Evolutionary conservation across 2,888 invertebrate genomes (phyloP).

Genomic region (Philereme vetulata): DNA sequence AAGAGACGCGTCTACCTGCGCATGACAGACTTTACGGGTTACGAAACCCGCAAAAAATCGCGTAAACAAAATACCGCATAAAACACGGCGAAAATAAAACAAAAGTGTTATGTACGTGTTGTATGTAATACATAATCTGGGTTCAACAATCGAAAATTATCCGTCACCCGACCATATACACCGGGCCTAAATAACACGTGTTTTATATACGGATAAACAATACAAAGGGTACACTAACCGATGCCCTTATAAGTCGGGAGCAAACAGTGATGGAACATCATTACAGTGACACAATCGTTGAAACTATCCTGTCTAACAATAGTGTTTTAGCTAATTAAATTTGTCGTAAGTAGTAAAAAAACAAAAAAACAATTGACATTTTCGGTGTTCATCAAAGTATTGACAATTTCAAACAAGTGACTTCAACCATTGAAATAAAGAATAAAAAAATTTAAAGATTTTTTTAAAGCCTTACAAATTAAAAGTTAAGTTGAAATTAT

Average conservation of each 20-base stretch:
- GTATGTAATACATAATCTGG: background rate
- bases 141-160: background rate
- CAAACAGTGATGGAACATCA: slow-evolving; percentile 17
- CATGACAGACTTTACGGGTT: slow-evolving; percentile 6
- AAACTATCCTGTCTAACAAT: background rate
- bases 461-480: too few relatives aligned
- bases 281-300: slow-evolving; percentile 11
- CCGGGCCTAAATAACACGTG: background rate
- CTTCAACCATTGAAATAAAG: too few relatives aligned
- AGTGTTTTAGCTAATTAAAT: background rate
- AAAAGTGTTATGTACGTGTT: background rate
- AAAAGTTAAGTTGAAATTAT: too few relatives aligned
- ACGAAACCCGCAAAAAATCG: too few relatives aligned
- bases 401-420: too few relatives aligned
- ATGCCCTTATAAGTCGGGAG: slow-evolving; percentile 9
- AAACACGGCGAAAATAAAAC: background rate
- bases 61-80: background rate
- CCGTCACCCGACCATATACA: slow-evolving; percentile 12
- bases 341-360: too few relatives aligned
- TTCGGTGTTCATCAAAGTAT: too few relatives aligned
- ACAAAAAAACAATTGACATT: too few relatives aligned
- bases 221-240: slow-evolving; percentile 10
- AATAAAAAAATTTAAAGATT: too few relatives aligned
- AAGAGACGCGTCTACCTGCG: slow-evolving; percentile 18
- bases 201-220: slow-evolving; percentile 15